A percentile compares a stretch with the other conserved stretches of the same genome.
phyloP scores from a whole-genome alignment of 2,113 vertebrate genomes.

The Hiodon tergisus region DNA sequence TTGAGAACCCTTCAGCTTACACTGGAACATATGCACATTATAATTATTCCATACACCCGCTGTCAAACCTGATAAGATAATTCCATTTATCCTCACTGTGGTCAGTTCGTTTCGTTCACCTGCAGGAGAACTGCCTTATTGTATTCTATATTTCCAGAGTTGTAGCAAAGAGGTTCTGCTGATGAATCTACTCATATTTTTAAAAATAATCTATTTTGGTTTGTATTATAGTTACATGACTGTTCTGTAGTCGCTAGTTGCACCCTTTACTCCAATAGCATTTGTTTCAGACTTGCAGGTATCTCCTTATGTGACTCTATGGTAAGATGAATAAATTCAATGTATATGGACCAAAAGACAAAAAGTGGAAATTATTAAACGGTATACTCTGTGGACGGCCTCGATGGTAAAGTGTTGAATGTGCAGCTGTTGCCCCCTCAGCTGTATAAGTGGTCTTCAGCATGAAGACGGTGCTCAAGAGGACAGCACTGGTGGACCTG shows the following conservation, averaged over 20 bases:
- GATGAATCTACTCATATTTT: neutral
- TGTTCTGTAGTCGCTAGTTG: slow-evolving; percentile 6
- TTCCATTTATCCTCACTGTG: slow-evolving; percentile 13
- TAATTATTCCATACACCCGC: slow-evolving; percentile 5
- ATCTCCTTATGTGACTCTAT: slow-evolving; percentile 11
- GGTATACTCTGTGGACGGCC: neutral
- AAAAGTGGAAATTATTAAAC: neutral
- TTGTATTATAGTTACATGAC: slow-evolving; percentile 1
- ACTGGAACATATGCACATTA: neutral
- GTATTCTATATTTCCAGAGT: slow-evolving; percentile 3
- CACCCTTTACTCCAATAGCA: neutral
- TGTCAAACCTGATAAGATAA: neutral
- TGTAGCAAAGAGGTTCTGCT: slow-evolving; percentile 25
- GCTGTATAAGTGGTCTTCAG: slow-evolving; percentile 6
- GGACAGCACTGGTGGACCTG: neutral
- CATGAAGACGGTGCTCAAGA: neutral
- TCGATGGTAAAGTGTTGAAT: neutral
- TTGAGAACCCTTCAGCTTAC: neutral
- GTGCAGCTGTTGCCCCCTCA: neutral
- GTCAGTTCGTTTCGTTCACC: slow-evolving; percentile 38
- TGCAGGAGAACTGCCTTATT: too few species aligned
- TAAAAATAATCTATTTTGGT: slow-evolving; percentile 4
- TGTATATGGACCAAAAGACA: neutral
- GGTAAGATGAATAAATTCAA: slow-evolving; percentile 2
- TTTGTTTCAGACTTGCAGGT: neutral